phyloP scores from a whole-genome alignment of 2,888 invertebrate species.

The Chirona hameri region DNA sequence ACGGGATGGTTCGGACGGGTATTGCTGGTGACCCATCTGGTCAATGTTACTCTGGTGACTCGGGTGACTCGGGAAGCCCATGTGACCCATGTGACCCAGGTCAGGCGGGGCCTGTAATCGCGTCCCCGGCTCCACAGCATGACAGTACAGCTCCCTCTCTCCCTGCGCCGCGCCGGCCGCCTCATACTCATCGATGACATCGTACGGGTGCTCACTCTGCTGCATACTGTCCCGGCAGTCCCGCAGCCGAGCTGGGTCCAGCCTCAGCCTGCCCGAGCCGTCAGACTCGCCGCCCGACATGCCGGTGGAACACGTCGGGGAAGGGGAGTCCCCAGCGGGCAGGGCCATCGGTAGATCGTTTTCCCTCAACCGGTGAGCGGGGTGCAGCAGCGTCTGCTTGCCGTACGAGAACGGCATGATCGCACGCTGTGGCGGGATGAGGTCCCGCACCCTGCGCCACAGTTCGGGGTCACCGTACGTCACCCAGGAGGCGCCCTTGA shows the following conservation, averaged over 20 bases:
- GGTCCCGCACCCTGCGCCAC: slow-evolving; percentile 87
- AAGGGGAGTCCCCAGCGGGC: not conserved
- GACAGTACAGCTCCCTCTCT: not conserved
- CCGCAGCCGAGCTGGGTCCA: slow-evolving; percentile 35
- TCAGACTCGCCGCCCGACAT: not conserved
- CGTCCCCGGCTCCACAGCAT: not conserved
- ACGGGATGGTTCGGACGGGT: not conserved
- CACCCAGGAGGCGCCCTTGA: slow-evolving; percentile 78
- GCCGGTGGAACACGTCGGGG: not conserved
- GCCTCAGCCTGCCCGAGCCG: slow-evolving; percentile 33
- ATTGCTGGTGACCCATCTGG: not conserved
- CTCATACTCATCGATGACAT: slow-evolving; percentile 36
- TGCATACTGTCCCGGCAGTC: slow-evolving; percentile 37
- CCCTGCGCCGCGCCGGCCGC: not conserved
- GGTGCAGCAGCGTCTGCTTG: not conserved
- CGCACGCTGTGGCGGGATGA: slow-evolving; percentile 56
- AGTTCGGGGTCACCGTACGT: slow-evolving; percentile 86
- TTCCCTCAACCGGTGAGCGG: not conserved
- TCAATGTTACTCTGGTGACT: not conserved
- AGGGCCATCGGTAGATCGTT: not conserved
- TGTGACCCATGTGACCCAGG: not conserved
- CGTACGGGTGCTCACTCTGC: slow-evolving; percentile 39
- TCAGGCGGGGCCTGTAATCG: not conserved
- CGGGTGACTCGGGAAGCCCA: no score
- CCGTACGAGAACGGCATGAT: not conserved